These are phyloP conservation scores for Cebuella pygmaea DNA, from an alignment of 2,797 vertebrate species.

Conservation along the genomic window DNA sequence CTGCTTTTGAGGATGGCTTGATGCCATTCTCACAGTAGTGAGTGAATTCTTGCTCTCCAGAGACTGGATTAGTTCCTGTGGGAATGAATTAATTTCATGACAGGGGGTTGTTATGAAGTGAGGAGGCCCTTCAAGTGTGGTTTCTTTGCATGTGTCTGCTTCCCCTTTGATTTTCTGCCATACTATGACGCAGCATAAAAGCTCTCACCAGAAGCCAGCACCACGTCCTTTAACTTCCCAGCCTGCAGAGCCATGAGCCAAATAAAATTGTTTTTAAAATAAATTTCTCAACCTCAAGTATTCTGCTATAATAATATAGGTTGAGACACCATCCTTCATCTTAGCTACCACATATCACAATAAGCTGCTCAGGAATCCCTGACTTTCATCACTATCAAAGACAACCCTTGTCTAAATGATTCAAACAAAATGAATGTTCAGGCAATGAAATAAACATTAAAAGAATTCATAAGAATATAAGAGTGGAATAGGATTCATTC, in stretches of 20 bases:
- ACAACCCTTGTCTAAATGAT: neutral
- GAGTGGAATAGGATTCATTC: neutral
- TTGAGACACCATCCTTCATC: neutral
- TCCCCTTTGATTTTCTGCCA: neutral
- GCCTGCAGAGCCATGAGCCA: neutral
- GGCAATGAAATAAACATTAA: neutral
- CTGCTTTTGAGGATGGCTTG: neutral
- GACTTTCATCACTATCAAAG: neutral
- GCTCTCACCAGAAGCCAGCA: neutral
- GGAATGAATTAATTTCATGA: neutral
- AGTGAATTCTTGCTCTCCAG: neutral
- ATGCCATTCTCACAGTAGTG: neutral
- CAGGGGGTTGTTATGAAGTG: neutral
- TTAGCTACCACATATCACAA: neutral
- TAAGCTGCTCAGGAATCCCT: neutral
- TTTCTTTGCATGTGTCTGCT: neutral
- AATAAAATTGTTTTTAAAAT: neutral
- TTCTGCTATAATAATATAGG: neutral
- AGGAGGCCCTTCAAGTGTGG: neutral
- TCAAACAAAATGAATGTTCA: neutral
- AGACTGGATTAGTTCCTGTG: neutral
- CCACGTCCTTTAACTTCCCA: neutral
- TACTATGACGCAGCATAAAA: neutral
- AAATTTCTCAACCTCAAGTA: neutral
- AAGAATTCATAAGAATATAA: neutral